Conservation (phyloP, 2,888 invertebrate genomes). For the Xanthia togata region DNA sequence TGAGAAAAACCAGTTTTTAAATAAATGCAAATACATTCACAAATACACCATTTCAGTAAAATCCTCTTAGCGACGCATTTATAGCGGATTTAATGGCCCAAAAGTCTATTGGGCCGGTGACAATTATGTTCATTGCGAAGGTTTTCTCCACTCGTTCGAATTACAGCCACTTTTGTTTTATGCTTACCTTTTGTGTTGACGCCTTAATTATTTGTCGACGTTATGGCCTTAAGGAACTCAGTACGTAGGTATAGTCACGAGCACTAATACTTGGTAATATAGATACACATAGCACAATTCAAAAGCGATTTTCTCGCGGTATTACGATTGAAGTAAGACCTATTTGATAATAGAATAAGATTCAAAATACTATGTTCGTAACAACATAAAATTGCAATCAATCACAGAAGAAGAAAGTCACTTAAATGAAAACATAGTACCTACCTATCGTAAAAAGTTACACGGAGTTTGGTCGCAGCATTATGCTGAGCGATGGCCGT, state of each 20-base stretch:
- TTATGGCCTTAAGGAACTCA: constrained; percentile 29
- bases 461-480: too few relatives aligned
- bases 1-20: neutral
- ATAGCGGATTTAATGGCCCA: constrained; percentile 54
- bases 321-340: too few relatives aligned
- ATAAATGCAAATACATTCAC: constrained; percentile 20
- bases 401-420: too few relatives aligned
- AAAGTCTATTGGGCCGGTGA: constrained; percentile 46
- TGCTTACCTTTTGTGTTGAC: constrained; percentile 52
- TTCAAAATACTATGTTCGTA: too few relatives aligned
- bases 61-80: constrained; percentile 47
- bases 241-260: too few relatives aligned
- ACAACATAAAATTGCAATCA: too few relatives aligned
- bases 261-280: too few relatives aligned
- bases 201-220: constrained; percentile 53
- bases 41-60: constrained; percentile 12
- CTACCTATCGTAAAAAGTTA: neutral
- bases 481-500: too few relatives aligned
- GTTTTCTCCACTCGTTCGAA: constrained; percentile 50
- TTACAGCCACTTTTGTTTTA: constrained; percentile 67
- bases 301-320: too few relatives aligned
- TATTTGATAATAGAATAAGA: too few relatives aligned
- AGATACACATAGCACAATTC: too few relatives aligned
- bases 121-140: constrained; percentile 62
- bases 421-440: too few relatives aligned